Base-by-base conservation (phyloP, 1,140 invertebrate genomes). In the Arctopsyche grandis region DNA sequence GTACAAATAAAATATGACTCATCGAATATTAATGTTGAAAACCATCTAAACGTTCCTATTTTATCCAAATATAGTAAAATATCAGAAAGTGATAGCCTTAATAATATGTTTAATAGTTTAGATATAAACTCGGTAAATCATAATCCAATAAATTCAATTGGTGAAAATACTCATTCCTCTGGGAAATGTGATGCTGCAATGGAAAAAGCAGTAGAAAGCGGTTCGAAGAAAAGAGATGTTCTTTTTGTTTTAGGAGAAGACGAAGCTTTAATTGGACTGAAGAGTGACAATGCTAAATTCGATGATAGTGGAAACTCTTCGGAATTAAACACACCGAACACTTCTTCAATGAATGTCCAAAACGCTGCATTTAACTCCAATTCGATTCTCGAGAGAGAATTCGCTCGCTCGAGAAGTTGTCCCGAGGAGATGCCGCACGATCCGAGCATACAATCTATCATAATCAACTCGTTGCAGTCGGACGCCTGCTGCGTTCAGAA, bases 221-320 rank as follows among this genome's bases (percentile, higher is more conserved):
- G 60, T 66, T 66, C 60, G 21, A 38, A 38, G 7, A 38, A 69
- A 73, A 52, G 29, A 14, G 88, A 91, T 79, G 93, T 94, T 0
- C 87, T 93, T n/a, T 95, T 95, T 84, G 93, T 93, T 9, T 86
- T 95, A 12, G 94, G 94, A n/a, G 93, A 93, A 69, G 91, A 94
- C 84, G 93, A 94, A 63, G 90, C 91, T 82, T 83, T 92, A 71
- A 88, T 92, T 10, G 87, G 89, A 10, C 82, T 90, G 60, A 74
- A 26, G 22, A 69, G 24, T 26, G 14, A 19, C 7, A 76, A 76
- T 74, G 56, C 22, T 9, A 56, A 7, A 14, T 66, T 21, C 21
- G 24, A 21, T 7, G 21, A 66, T 7, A 21, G 19, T 21, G 26
- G 26, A 44, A 70, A 70, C 19, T 22, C 9, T 7, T 24, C 22